Conservation (phyloP, 2,113 vertebrate genomes). For the Syngnathoides biaculeatus region DNA sequence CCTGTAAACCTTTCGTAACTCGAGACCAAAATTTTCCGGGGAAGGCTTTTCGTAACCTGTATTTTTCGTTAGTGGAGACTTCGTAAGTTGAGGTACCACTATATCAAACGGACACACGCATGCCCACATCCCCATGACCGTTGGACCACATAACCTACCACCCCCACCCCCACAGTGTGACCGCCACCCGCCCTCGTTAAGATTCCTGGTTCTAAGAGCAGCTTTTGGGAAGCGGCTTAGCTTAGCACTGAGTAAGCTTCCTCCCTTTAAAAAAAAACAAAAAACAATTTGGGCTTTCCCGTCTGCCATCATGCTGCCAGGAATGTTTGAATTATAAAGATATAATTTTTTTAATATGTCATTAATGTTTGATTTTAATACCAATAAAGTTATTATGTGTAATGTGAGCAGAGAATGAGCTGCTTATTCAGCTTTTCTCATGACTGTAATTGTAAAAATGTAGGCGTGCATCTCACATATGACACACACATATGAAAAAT, state of each 20-base stretch:
- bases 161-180: constrained; percentile 17
- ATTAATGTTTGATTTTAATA: not conserved
- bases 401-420: not conserved
- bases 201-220: constrained; percentile 18
- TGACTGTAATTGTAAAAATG: not conserved
- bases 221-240: constrained; percentile 64
- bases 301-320: constrained; percentile 4
- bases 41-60: no score
- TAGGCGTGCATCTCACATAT: no score
- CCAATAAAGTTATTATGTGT: not conserved
- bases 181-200: constrained; percentile 31
- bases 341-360: not conserved
- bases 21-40: no score
- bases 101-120: constrained; percentile 44
- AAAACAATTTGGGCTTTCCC: constrained; percentile 31
- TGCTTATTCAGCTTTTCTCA: no score
- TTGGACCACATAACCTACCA: constrained; percentile 8
- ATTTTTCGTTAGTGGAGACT: no score
- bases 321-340: not conserved
- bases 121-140: not conserved
- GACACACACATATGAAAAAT: no score
- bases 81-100: no score
- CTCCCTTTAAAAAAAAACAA: constrained; percentile 40
- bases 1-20: no score
- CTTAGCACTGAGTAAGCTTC: constrained; percentile 41